Base-by-base conservation (phyloP, 2,888 invertebrate genomes). In the Arge pagana region DNA sequence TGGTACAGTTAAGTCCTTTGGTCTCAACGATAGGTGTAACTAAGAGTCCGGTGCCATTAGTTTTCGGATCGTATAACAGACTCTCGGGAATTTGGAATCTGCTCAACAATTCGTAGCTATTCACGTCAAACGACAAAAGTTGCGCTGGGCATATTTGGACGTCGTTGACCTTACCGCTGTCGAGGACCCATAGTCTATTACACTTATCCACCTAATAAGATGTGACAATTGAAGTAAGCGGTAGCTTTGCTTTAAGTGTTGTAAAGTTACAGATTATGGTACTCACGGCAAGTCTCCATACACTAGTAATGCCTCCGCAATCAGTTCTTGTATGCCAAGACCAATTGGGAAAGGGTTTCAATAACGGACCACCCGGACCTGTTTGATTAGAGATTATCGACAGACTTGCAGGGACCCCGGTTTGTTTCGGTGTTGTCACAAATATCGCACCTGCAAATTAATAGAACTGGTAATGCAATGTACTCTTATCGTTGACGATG, bases 201-300 rank as follows among this genome's bases (percentile, higher is more conserved):
- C 87, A 88, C 65, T 81, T 78, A 66, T 89, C 88, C 48, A 87
- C 82, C 87, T 89, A n/a, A n/a, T n/a, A n/a, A n/a, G n/a, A n/a
- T n/a, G n/a, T n/a, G n/a, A n/a, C n/a, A n/a, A n/a, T n/a, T n/a
- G n/a, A n/a, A n/a, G n/a, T n/a, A n/a, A n/a, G n/a, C n/a, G n/a
- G n/a, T n/a, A n/a, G n/a, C n/a, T n/a, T n/a, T n/a, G n/a, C n/a
- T n/a, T n/a, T n/a, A n/a, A n/a, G n/a, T n/a, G n/a, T n/a, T n/a
- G n/a, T n/a, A n/a, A n/a, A 8, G 2, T 15, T n/a, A n/a, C n/a
- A n/a, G n/a, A n/a, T 4, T 19, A 11, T 18, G 2, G 19, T 59
- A 81, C 82, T 81, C 77, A 90, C 90, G 60, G 85, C 82, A n/a
- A 86, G 79, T 68, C 90, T 80, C 65, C 85, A 89, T 2, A 88